Base-by-base conservation (phyloP, 2,113 vertebrate species). In the Eolophus roseicapilla region DNA sequence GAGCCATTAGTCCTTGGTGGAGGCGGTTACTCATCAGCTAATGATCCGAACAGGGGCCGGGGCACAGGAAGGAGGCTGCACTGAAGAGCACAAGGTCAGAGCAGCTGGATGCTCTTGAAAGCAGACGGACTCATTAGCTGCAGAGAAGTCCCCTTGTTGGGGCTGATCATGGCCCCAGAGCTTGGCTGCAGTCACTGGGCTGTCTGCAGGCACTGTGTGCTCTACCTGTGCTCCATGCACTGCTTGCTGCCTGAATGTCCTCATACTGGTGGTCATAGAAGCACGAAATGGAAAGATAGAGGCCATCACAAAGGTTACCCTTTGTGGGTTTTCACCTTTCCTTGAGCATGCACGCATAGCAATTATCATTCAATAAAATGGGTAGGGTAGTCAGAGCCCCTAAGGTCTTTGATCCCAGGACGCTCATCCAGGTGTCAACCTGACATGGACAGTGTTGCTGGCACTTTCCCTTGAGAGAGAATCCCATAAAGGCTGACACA, bases 21-120 rank as follows among this genome's bases (percentile, higher is more conserved):
- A 55, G 78, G 71, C 17, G 5, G 50, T 33, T 82, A 8, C 64
- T 83, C 55, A 5, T 82, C 86, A 83, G 79, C 92, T 96, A 97
- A 95, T 94, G 96, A 96, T 93, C 80, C 78, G 92, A 94, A 23
- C 44, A 20, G 85, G 73, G 81, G 78, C 49, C 0, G 29, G 95
- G 94, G 41, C 49, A 47, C 52, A 93, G 82, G 77, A 79, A 74
- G 91, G 84, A 82, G 74, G 62, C 84, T 7, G 2, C 16, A 10
- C 50, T 91, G 91, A 74, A 87, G 80, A 83, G 84, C 81, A 35
- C 44, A 25, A 91, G 95, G 93, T 94, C 82, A 53, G 62, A 79
- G 75, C 78, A 83, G 69, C 94, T 94, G 91, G 64, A 43, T 93
- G 79, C 70, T 94, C 74, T 67, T 24, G 8, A 67, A 94, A 75